These are phyloP conservation scores for Taenaris catops DNA, from an alignment of 2,888 invertebrate genomes.

Conservation along the genomic window DNA sequence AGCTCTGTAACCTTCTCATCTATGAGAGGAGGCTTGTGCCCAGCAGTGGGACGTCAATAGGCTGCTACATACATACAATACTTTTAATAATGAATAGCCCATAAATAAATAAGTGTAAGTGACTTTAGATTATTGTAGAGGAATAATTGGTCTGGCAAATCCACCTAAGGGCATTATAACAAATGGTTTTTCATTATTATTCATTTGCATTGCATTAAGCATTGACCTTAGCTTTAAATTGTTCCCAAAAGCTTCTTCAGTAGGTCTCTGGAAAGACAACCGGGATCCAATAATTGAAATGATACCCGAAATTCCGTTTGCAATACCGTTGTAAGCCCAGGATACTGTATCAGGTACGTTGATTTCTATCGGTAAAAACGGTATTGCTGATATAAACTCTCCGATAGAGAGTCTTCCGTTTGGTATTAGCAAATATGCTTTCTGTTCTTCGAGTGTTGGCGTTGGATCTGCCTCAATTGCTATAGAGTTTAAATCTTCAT, in stretches of 20 bases:
- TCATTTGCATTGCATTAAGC: constrained; percentile 32
- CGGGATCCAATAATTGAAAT: constrained; percentile 52
- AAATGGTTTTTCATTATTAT: constrained; percentile 33
- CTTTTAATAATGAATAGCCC: too few relatives aligned
- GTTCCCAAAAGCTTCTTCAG: constrained; percentile 4
- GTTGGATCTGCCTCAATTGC: constrained; percentile 42
- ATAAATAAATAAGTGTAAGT: too few relatives aligned
- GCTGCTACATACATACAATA: too few relatives aligned
- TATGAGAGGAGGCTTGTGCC: too few relatives aligned
- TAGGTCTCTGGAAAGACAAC: constrained; percentile 35
- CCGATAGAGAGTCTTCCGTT: constrained; percentile 50
- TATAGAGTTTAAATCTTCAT: constrained; percentile 45
- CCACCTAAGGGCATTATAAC: constrained; percentile 39
- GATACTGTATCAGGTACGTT: constrained; percentile 81
- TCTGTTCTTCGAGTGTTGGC: constrained; percentile 27
- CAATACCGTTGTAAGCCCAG: constrained; percentile 55
- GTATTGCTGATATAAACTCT: constrained; percentile 69
- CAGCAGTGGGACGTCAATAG: too few relatives aligned
- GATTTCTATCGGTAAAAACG: constrained; percentile 81
- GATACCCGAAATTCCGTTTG: constrained; percentile 36
- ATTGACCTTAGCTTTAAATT: constrained; percentile 31
- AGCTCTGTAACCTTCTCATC: too few relatives aligned
- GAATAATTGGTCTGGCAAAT: constrained; percentile 22
- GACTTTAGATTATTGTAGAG: constrained; percentile 25
- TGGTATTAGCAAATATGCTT: constrained; percentile 37